phyloP scores from a whole-genome alignment of 1,140 invertebrate species.

The Babylonia areolata region DNA sequence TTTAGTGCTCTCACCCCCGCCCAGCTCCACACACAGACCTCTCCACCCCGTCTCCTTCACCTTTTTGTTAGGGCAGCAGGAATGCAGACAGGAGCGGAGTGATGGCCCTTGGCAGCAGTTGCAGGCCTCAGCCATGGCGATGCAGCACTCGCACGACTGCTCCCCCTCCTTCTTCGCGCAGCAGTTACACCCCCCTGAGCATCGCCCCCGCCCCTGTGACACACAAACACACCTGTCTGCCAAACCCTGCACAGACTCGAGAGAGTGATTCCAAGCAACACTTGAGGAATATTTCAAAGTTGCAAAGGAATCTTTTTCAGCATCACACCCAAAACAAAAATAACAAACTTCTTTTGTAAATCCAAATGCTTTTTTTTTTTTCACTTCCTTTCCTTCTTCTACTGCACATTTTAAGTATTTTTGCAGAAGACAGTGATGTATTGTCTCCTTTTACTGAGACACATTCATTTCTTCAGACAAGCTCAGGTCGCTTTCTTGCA shows the following conservation, averaged over 20 bases:
- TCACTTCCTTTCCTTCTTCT: too few relatives aligned
- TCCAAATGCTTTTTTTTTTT: too few relatives aligned
- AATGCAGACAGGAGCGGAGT: conserved; percentile 28
- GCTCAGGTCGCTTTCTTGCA: too few relatives aligned
- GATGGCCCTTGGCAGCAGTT: conserved; percentile 36
- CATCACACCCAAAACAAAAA: not conserved
- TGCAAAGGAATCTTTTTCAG: too few relatives aligned
- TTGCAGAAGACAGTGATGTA: too few relatives aligned
- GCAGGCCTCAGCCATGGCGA: conserved; percentile 30
- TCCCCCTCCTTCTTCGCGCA: conserved; percentile 21
- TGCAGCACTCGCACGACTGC: conserved; percentile 34
- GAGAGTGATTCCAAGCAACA: too few relatives aligned
- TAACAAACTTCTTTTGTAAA: too few relatives aligned
- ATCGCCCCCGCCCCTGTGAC: conserved; percentile 28
- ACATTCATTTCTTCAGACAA: too few relatives aligned
- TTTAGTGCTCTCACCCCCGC: not conserved
- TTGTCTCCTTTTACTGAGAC: too few relatives aligned
- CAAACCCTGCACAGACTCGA: not conserved
- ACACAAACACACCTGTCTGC: not conserved
- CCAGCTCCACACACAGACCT: not conserved
- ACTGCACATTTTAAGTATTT: too few relatives aligned
- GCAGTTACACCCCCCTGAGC: conserved; percentile 27
- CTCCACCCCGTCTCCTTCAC: not conserved
- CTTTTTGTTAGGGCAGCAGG: conserved; percentile 30
- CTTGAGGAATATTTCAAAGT: too few relatives aligned